Evolutionary conservation across 2,113 vertebrate genomes (phyloP).

Genomic region (Mirza zaza): DNA sequence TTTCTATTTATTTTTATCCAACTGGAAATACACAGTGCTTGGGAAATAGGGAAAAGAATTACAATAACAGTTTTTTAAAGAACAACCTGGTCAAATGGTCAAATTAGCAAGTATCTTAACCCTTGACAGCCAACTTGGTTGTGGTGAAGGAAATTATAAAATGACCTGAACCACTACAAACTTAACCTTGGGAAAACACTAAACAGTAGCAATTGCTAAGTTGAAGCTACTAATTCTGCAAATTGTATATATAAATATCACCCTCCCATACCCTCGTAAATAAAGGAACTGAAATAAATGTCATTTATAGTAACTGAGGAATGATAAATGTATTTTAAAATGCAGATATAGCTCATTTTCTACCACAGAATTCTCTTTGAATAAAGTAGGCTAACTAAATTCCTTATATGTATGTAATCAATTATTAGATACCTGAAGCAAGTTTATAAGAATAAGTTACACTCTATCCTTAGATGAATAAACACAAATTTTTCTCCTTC

Average conservation of each 20-base stretch:
- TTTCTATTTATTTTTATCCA: neutral
- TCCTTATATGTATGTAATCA: neutral
- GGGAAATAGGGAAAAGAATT: neutral
- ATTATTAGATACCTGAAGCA: neutral
- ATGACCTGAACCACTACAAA: neutral
- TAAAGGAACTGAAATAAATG: neutral
- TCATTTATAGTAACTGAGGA: neutral
- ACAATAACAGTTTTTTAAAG: neutral
- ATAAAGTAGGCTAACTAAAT: neutral
- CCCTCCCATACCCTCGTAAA: neutral
- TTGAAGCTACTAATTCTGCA: neutral
- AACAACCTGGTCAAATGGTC: neutral
- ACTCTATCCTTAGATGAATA: neutral
- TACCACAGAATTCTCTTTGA: neutral
- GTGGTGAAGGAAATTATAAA: neutral
- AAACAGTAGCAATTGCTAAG: neutral
- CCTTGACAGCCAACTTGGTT: neutral
- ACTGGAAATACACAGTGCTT: conserved; percentile 3
- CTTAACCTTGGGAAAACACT: neutral
- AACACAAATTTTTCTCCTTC: neutral
- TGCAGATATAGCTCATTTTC: neutral
- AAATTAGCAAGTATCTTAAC: neutral
- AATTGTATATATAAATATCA: neutral
- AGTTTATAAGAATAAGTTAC: neutral
- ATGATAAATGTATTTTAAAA: neutral